Base-by-base conservation (phyloP, 2,797 vertebrate genomes). In the Dendrocincla fuliginosa region DNA sequence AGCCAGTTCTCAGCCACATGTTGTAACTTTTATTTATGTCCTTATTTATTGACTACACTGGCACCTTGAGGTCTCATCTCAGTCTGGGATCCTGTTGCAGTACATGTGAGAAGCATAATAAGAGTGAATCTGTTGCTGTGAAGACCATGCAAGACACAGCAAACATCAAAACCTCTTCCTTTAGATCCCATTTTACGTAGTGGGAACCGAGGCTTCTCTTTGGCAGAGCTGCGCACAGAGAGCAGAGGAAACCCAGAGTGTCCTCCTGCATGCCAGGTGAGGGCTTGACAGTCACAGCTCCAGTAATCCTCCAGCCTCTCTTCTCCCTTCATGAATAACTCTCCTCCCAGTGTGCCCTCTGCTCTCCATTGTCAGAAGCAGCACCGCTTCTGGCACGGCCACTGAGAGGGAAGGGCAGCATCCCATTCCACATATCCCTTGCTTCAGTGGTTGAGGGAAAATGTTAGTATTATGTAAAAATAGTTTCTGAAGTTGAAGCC, bases 21-120 rank as follows among this genome's bases (percentile, higher is more conserved):
- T 78, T 94, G 33, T 85, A 87, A 75, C 57, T 68, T 59, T 96
- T 96, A 96, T 96, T 96, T 96, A 94, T 90, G 85, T 93, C 64
- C 74, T 79, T 95, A 94, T 95, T 95, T 96, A 94, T 90, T 96
- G 94, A 47, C 94, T 96, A n/a, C 87, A 71, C 82, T 97, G 94
- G 94, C 96, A 97, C 91, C 93, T 88, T 64, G 73, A 64, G 52
- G 52, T 92, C 52, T 63, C 74, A 84, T 91, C 69, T 75, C 24
- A 2, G 91, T 63, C 84, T 73, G 67, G 69, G 82, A 47, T 59
- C 65, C 76, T 41, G 18, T 33, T 88, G 65, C 77, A 63, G 18
- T 30, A 18, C 50, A 41, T 52, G 39, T 22, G n/a, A 88, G 73
- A 60, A 76, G 64, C 73, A 12, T 4, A 64, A 28, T 27, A 59